Evolutionary conservation across 2,888 invertebrate species (phyloP).

Genomic region (Agriopis aurantiaria): DNA sequence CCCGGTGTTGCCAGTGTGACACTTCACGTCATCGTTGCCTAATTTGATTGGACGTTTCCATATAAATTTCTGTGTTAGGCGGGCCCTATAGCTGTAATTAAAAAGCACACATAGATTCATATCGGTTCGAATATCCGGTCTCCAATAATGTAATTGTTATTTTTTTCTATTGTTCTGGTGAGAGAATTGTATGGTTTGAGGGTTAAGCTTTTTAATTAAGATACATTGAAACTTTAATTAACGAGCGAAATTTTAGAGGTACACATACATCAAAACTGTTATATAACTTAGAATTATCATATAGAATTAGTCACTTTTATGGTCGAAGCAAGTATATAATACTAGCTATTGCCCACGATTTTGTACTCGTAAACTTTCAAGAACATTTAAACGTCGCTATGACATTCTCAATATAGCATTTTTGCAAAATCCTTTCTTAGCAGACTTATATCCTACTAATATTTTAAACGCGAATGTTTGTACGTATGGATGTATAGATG

Average conservation of each 20-base stretch:
- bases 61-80: conserved; percentile 65
- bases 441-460: too few species aligned
- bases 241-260: not conserved
- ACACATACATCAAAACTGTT: not conserved
- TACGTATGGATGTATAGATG: too few species aligned
- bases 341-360: too few species aligned
- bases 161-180: conserved; percentile 50
- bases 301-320: not conserved
- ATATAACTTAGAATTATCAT: not conserved
- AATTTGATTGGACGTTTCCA: conserved; percentile 83
- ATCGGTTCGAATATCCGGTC: conserved; percentile 49
- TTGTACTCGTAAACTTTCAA: too few species aligned
- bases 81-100: conserved; percentile 49
- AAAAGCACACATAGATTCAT: conserved; percentile 48
- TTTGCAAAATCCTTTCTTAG: too few species aligned
- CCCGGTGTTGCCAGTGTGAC: conserved; percentile 48
- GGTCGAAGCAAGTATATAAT: too few species aligned
- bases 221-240: conserved; percentile 37
- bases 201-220: conserved; percentile 41
- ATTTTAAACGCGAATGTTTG: too few species aligned
- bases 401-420: too few species aligned
- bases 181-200: conserved; percentile 38
- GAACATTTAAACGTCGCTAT: too few species aligned
- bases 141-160: conserved; percentile 45
- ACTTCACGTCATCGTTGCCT: conserved; percentile 75